Evolutionary conservation across 23 tunicate genomes (phyloP).

Genomic region (Oikopleura vanhoeffeni): DNA sequence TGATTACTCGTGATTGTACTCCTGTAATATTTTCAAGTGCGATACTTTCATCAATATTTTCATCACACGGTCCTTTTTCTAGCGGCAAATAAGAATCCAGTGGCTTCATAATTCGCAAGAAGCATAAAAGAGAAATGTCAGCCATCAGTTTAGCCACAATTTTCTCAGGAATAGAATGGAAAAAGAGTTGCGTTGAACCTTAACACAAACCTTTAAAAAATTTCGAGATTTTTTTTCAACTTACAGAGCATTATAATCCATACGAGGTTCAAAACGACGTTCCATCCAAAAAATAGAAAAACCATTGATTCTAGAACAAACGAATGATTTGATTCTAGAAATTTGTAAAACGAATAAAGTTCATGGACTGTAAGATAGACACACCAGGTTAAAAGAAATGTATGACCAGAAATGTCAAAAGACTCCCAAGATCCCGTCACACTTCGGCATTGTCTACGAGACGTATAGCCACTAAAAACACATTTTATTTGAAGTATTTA

Average conservation of each 20-base stretch:
- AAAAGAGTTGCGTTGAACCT: background rate
- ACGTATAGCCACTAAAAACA: background rate
- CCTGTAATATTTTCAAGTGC: too few relatives aligned
- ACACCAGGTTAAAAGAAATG: background rate
- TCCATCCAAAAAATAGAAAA: background rate
- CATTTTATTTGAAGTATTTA: too few relatives aligned
- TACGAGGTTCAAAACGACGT: background rate
- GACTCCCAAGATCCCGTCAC: background rate
- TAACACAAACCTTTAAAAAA: background rate
- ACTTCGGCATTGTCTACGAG: background rate
- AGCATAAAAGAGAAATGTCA: background rate
- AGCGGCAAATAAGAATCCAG: background rate
- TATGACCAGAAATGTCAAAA: constrained; percentile 8
- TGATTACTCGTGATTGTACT: too few relatives aligned
- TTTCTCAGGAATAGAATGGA: background rate
- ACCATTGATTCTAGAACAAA: background rate
- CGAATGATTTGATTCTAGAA: background rate
- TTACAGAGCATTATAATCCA: constrained; percentile 2
- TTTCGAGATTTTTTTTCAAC: background rate
- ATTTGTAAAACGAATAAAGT: background rate
- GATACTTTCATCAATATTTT: too few relatives aligned
- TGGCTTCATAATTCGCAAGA: background rate
- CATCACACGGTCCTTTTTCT: background rate
- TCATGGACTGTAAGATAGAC: background rate
- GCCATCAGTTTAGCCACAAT: background rate